phyloP scores from a whole-genome alignment of 2,113 vertebrate genomes.

The Boulengeromyrus knoepffleri region DNA sequence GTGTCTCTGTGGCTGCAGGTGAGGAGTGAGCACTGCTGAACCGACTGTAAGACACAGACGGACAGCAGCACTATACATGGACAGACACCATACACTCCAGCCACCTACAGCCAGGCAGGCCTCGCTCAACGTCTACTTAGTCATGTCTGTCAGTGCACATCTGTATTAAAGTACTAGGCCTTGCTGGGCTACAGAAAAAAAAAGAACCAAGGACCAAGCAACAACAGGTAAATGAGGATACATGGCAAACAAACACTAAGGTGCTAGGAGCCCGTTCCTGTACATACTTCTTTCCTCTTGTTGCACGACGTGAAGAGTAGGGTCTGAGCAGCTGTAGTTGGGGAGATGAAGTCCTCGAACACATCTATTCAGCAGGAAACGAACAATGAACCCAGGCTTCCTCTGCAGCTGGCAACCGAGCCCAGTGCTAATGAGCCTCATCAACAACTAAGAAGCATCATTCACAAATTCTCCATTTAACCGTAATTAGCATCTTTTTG shows the following conservation, averaged over 20 bases:
- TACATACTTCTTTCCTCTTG: constrained; percentile 93
- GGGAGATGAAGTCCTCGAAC: constrained; percentile 98
- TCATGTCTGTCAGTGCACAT: background rate
- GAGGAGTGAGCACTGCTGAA: constrained; percentile 53
- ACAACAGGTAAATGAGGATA: background rate
- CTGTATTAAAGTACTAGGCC: background rate
- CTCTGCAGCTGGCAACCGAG: background rate
- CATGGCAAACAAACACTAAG: background rate
- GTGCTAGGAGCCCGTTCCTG: constrained; percentile 18
- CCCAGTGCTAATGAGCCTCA: background rate
- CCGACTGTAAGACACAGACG: constrained; percentile 55
- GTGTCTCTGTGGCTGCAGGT: constrained; percentile 57
- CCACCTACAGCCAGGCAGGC: constrained; percentile 45
- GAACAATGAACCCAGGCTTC: background rate
- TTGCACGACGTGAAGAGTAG: constrained; percentile 94
- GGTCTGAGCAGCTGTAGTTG: constrained; percentile 93
- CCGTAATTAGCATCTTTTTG: background rate
- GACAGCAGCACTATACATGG: constrained; percentile 52
- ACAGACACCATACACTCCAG: constrained; percentile 55
- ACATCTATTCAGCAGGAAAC: constrained; percentile 70
- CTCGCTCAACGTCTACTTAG: background rate
- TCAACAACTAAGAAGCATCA: background rate
- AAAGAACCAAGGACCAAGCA: background rate
- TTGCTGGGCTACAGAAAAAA: background rate
- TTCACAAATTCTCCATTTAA: background rate